Percentiles rank a stretch among this genome's conserved stretches.
phyloP scores from a whole-genome alignment of 2,797 vertebrate species.

The Micromesistius poutassou region DNA sequence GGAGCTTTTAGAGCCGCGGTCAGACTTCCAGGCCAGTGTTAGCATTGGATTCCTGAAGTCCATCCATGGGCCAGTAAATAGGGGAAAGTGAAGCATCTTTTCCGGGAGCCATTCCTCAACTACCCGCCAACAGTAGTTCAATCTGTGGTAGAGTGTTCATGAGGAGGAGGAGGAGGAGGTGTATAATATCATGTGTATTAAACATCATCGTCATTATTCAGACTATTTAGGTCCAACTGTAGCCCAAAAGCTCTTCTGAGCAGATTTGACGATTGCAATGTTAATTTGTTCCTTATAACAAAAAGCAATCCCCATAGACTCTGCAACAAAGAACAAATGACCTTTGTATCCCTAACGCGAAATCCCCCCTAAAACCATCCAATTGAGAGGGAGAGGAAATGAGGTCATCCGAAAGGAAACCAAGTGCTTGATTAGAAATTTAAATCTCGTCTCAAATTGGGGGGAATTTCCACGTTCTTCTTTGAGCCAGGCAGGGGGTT shows the following conservation, averaged over 20 bases:
- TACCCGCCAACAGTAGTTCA: not conserved
- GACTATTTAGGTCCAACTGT: not conserved
- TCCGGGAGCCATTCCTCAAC: not conserved
- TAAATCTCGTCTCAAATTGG: conserved; percentile 75
- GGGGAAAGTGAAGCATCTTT: not conserved
- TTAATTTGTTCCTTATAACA: conserved; percentile 68
- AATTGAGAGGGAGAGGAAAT: conserved; percentile 73
- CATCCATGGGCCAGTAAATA: conserved; percentile 17
- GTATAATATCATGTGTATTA: conserved; percentile 22
- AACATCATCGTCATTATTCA: conserved; percentile 4
- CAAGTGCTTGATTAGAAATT: conserved; percentile 83
- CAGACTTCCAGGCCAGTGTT: not conserved
- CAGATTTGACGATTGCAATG: conserved; percentile 42
- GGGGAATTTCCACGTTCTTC: conserved; percentile 74
- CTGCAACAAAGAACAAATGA: conserved; percentile 79
- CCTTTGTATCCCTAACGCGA: conserved; percentile 76
- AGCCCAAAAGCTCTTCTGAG: not conserved
- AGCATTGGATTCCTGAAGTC: conserved; percentile 7
- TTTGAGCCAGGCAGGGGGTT: conserved; percentile 25
- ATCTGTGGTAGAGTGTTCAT: conserved; percentile 20
- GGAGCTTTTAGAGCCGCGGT: conserved; percentile 26
- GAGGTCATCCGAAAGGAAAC: conserved; percentile 81
- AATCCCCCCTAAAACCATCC: conserved; percentile 79
- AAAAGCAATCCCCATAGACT: conserved; percentile 61
- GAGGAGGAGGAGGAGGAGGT: conserved; percentile 25